Evolutionary conservation across 2,888 invertebrate genomes (phyloP), one percentile per base, ranked within the genome.

Genomic region (Diadegma fenestrale): DNA sequence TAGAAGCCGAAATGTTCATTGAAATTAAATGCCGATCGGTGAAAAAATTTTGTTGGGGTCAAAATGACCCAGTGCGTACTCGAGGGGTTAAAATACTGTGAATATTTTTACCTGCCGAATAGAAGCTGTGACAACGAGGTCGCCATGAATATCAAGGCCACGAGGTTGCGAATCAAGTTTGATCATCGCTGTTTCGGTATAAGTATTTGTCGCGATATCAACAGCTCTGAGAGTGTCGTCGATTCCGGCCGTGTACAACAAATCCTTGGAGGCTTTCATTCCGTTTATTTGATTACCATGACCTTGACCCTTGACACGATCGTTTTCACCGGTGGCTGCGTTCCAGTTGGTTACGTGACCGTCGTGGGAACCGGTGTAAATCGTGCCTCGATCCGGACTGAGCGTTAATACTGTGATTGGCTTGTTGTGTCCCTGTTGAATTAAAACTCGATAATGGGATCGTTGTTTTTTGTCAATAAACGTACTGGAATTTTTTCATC

Each of bases 221-320:
- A 93, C 88, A 8, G 91, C 89, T 81, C 98, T 96, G 84, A 99
- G 94, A 41, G 97, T 97, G 93, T 99, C 99, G 92, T 99, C 99
- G 91, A 99, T 98, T 68, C 98, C 98, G 89, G 98, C 97, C 0
- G 99, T 98, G 88, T 98, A 97, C 37, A 99, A 95, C 0, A 95
- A 92, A 85, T 95, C 96, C 54, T 95, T 96, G 85, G 96, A 95
- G 0, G 97, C 95, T 72, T 96, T 95, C 96, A 99, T 97, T 77
- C 97, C 98, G 92, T 98, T 98, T 82, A 99, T 97, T 95, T 99
- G 99, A 95, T 99, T 99, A 1, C 98, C 98, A 94, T 99, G 99
- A 1, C 99, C 98, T n/a, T 95, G 95, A 17, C 98, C 98, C 66
- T 95, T 94, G 2, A 99, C 95, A 86, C 98, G 96, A 87, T 97